Base-by-base conservation (phyloP, 2,888 invertebrate species). In the Molanna angustata region DNA sequence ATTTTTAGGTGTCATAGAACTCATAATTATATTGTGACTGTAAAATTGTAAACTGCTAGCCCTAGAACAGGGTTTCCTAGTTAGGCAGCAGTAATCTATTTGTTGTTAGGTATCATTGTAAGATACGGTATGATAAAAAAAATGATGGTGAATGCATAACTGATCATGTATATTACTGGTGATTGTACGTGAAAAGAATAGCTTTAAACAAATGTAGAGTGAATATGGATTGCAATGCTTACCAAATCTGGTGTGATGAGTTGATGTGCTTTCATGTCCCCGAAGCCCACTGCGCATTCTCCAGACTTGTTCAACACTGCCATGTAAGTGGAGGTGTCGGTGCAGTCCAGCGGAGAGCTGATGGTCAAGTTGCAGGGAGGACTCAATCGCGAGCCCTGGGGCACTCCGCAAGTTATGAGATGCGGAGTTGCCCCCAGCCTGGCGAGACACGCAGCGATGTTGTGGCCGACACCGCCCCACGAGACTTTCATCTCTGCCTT, bases 401-500 rank as follows among this genome's bases (percentile, higher is more conserved):
- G 45, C 3, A 19, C 43, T 16, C 51, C 51, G 3, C 43, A 86
- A 0, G 93, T 87, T 33, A 95, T 75, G 39, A 95, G 82, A 18
- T 80, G 69, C 0, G 85, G 80, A 1, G 71, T 61, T 0, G 78
- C 78, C 27, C 86, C 84, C 20, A 95, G 76, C 63, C 88, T 84
- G 63, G 80, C 80, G 45, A 98, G 73, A 16, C 90, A 91, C 63
- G 94, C 93, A 1, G 93, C 91, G 48, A 97, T 79, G 69, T 98
- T 98, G 45, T 96, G 80, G 0, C 86, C 97, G 1, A 98, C 98
- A 11, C 98, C 98, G 9, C 97, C 97, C 4, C 83, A 83, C 51
- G 81, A 80, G 63, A 82, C 80, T 40, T 79, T 73, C 22, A 84
- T 81, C 52, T 71, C 69, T 18, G 88, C 86, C 0, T 72, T 69